Evolutionary conservation across 92 coral and sea anemone genomes (phyloP).

Genomic region (Scolanthus callimorphus): DNA sequence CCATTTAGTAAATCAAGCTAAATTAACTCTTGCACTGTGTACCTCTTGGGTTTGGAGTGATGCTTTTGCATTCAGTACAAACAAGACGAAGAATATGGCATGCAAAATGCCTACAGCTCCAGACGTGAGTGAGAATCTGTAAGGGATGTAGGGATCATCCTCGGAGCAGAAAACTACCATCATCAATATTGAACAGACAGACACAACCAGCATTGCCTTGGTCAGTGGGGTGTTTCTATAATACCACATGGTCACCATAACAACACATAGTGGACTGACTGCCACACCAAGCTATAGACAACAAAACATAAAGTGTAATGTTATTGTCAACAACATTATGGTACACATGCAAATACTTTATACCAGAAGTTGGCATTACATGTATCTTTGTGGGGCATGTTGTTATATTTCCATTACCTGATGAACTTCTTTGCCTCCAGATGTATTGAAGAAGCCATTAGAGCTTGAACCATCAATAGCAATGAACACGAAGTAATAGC

Average conservation of each 20-base stretch:
- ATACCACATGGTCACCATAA: slow-evolving; percentile 24
- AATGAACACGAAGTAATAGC: background rate
- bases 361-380: no score
- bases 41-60: no score
- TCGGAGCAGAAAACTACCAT: slow-evolving; percentile 30
- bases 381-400: no score
- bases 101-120: background rate
- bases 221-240: slow-evolving; percentile 18
- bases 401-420: no score
- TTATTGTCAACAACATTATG: no score
- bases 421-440: background rate
- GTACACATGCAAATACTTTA: no score
- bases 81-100: background rate
- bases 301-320: no score
- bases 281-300: slow-evolving; percentile 24
- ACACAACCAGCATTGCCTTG: slow-evolving; percentile 16
- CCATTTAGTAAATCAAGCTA: no score
- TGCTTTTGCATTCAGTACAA: background rate
- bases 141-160: slow-evolving; percentile 11
- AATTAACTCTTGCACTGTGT: no score
- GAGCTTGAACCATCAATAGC: background rate
- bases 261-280: slow-evolving; percentile 10
- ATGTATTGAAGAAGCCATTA: background rate
- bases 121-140: background rate
- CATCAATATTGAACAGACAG: slow-evolving; percentile 11